Evolutionary conservation across 2,888 invertebrate species (phyloP).

Genomic region (Drosophila anomelani): DNA sequence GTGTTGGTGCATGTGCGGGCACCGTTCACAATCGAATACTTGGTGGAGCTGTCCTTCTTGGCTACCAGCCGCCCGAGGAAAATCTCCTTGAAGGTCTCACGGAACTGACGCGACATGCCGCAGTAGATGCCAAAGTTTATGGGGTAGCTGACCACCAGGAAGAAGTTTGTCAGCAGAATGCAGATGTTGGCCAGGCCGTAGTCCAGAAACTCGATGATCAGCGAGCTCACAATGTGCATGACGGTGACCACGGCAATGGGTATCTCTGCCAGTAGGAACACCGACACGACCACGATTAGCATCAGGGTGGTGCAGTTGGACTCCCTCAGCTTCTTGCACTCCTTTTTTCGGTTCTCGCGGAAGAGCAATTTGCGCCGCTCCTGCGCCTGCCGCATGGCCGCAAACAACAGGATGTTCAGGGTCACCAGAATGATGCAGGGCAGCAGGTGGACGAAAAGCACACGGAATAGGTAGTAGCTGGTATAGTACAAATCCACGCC

Average conservation of each 20-base stretch:
- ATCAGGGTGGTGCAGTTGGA: slow-evolving; percentile 94
- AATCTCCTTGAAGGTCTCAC: slow-evolving; percentile 94
- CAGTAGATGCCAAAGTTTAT: slow-evolving; percentile 98
- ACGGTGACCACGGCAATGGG: slow-evolving; percentile 93
- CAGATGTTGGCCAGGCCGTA: slow-evolving; percentile 91
- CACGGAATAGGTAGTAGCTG: slow-evolving; percentile 93
- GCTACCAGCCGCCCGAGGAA: slow-evolving; percentile 87
- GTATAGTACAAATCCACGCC: slow-evolving; percentile 92
- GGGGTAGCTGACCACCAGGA: slow-evolving; percentile 95
- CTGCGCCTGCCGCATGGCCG: slow-evolving; percentile 94
- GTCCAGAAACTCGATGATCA: slow-evolving; percentile 89
- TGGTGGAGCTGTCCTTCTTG: slow-evolving; percentile 89
- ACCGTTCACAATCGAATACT: slow-evolving; percentile 93
- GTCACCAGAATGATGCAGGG: slow-evolving; percentile 95
- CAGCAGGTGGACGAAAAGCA: slow-evolving; percentile 95
- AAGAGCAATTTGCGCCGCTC: slow-evolving; percentile 91
- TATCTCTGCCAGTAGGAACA: slow-evolving; percentile 93
- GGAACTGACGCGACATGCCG: slow-evolving; percentile 97
- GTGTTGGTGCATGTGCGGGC: slow-evolving; percentile 93
- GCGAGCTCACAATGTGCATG: slow-evolving; percentile 92
- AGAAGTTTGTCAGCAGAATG: slow-evolving; percentile 94
- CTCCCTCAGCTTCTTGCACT: slow-evolving; percentile 90
- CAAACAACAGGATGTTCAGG: slow-evolving; percentile 93
- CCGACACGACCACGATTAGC: slow-evolving; percentile 94
- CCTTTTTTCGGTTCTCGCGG: slow-evolving; percentile 91